Evolutionary conservation across 2,888 invertebrate species (phyloP).

Genomic region (Sylvicola cinctus): DNA sequence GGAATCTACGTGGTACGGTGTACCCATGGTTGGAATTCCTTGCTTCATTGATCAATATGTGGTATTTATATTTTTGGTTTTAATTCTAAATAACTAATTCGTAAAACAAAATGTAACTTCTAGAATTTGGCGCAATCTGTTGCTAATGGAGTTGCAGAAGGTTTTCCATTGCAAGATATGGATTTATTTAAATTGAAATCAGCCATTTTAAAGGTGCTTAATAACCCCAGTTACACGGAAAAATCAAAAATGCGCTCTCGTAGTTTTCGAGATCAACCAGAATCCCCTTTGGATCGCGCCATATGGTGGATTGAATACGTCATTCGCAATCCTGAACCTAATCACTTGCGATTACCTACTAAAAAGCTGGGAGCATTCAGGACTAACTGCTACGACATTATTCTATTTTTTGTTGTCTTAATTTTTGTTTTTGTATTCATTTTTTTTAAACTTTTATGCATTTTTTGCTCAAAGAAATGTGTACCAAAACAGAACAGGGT

Average conservation of each 20-base stretch:
- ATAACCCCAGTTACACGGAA: not conserved
- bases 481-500: no score
- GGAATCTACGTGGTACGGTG: conserved; percentile 17
- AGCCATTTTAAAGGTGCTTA: not conserved
- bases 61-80: conserved; percentile 5
- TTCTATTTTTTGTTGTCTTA: no score
- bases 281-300: conserved; percentile 5
- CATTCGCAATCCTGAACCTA: conserved; percentile 3
- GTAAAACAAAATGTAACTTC: not conserved
- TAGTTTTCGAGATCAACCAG: conserved; percentile 3
- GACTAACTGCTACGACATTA: not conserved
- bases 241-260: conserved; percentile 1
- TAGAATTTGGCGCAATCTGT: conserved; percentile 1
- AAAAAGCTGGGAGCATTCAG: not conserved
- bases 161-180: not conserved
- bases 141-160: not conserved
- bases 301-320: conserved; percentile 6
- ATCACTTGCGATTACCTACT: not conserved
- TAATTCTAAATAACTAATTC: not conserved
- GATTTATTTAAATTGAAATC: not conserved
- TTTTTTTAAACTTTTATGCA: no score
- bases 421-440: no score
- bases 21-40: conserved; percentile 17
- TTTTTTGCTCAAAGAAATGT: no score
- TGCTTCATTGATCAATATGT: conserved; percentile 14